Conservation (phyloP, 2,888 invertebrate genomes). For the Epinotia nisella region DNA sequence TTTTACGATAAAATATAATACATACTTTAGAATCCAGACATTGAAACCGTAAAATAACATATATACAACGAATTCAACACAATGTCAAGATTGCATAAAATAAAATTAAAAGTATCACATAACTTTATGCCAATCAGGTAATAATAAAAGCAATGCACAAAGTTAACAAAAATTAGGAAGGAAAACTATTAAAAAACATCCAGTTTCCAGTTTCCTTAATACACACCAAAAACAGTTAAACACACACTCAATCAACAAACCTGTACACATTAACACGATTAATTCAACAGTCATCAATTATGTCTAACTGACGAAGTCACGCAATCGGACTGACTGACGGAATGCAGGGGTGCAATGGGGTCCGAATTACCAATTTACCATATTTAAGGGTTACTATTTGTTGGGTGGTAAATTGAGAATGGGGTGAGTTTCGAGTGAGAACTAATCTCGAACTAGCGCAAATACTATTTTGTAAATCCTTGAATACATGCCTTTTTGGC, state of each 20-base stretch:
- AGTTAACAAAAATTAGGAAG: too few relatives aligned
- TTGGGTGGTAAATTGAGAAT: slow-evolving; percentile 14
- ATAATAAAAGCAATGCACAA: too few relatives aligned
- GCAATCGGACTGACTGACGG: slow-evolving; percentile 60
- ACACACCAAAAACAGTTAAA: background rate
- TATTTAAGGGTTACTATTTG: slow-evolving; percentile 42
- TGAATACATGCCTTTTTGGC: too few relatives aligned
- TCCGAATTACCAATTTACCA: slow-evolving; percentile 57
- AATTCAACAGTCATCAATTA: slow-evolving; percentile 49
- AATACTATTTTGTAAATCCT: background rate
- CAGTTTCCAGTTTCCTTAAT: slow-evolving; percentile 13
- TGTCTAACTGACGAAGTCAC: slow-evolving; percentile 53
- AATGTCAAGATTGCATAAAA: too few relatives aligned
- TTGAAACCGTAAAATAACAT: too few relatives aligned
- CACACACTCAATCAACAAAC: slow-evolving; percentile 26
- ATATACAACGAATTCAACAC: too few relatives aligned
- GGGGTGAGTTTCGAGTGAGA: slow-evolving; percentile 4
- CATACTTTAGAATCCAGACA: too few relatives aligned
- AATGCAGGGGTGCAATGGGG: slow-evolving; percentile 57
- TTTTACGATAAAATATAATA: too few relatives aligned
- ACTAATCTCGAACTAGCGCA: background rate
- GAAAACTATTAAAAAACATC: background rate
- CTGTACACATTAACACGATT: slow-evolving; percentile 36
- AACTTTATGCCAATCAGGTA: too few relatives aligned
- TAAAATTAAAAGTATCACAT: too few relatives aligned